phyloP scores from a whole-genome alignment of 2,113 vertebrate genomes.

The Salvator merianae region DNA sequence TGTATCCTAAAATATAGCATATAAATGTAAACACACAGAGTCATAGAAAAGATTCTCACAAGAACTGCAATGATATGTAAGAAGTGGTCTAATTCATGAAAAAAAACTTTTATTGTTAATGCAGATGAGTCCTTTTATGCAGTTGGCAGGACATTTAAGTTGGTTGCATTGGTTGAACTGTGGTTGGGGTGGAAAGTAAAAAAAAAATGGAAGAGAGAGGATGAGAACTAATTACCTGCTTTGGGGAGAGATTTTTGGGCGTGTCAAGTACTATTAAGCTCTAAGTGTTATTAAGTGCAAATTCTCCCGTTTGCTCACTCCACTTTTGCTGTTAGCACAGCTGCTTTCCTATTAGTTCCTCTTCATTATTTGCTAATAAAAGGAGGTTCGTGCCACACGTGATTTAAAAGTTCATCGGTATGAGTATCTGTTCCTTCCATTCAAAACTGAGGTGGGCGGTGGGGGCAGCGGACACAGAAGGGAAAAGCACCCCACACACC shows the following conservation, averaged over 20 bases:
- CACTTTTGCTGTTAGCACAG: neutral
- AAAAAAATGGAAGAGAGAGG: neutral
- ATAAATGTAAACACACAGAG: neutral
- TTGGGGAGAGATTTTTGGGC: neutral
- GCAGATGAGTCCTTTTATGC: neutral
- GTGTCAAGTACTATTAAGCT: conserved; percentile 7
- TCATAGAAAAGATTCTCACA: neutral
- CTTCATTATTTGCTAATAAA: neutral
- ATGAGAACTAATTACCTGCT: neutral
- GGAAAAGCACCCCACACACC: too few relatives aligned
- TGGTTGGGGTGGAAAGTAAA: neutral
- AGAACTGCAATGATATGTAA: neutral
- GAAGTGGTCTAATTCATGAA: neutral
- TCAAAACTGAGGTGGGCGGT: neutral
- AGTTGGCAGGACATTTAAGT: neutral
- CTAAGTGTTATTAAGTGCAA: conserved; percentile 5
- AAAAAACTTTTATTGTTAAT: neutral
- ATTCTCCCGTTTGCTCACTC: neutral
- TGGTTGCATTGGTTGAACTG: neutral
- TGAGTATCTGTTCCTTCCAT: neutral
- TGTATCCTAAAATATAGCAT: neutral
- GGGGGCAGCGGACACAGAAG: too few relatives aligned
- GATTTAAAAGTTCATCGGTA: neutral
- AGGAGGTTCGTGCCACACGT: neutral
- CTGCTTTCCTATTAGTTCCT: neutral